Conservation (phyloP, 2,888 invertebrate species). For the Folsomia manolachei region DNA sequence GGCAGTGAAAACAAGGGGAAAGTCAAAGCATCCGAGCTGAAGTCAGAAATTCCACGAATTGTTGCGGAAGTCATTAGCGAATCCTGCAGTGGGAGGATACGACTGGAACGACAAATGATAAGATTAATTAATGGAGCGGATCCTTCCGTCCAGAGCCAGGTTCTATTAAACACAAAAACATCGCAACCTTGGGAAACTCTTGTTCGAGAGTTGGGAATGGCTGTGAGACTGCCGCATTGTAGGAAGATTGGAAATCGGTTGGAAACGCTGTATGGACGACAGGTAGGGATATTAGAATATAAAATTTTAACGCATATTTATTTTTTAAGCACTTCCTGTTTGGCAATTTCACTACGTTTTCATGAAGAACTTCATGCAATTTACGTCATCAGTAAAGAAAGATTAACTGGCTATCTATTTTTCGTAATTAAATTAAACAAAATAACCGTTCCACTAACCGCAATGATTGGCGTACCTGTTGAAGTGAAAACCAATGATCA, state of each 20-base stretch:
- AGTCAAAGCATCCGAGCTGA: neutral
- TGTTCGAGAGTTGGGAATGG: conserved; percentile 85
- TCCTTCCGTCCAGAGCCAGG: conserved; percentile 85
- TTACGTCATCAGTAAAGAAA: too few relatives aligned
- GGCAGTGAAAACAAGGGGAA: neutral
- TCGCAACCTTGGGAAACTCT: conserved; percentile 93
- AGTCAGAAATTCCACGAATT: conserved; percentile 33
- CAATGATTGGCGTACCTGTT: too few relatives aligned
- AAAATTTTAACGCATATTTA: too few relatives aligned
- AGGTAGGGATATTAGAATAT: too few relatives aligned
- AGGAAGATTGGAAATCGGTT: conserved; percentile 73
- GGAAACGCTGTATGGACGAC: conserved; percentile 87
- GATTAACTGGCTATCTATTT: too few relatives aligned
- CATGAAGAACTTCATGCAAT: too few relatives aligned
- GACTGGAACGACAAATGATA: conserved; percentile 76
- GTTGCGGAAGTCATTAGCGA: conserved; percentile 39
- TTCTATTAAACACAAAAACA: conserved; percentile 84
- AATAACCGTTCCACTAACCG: too few relatives aligned
- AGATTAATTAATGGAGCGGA: conserved; percentile 91
- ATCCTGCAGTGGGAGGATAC: conserved; percentile 56
- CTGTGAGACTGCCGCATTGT: conserved; percentile 63
- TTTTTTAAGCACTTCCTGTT: too few relatives aligned
- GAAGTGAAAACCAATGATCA: too few relatives aligned
- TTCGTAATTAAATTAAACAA: too few relatives aligned
- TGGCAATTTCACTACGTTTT: too few relatives aligned